Base-by-base conservation (phyloP, 2,113 vertebrate species). In the Zapornia atra region DNA sequence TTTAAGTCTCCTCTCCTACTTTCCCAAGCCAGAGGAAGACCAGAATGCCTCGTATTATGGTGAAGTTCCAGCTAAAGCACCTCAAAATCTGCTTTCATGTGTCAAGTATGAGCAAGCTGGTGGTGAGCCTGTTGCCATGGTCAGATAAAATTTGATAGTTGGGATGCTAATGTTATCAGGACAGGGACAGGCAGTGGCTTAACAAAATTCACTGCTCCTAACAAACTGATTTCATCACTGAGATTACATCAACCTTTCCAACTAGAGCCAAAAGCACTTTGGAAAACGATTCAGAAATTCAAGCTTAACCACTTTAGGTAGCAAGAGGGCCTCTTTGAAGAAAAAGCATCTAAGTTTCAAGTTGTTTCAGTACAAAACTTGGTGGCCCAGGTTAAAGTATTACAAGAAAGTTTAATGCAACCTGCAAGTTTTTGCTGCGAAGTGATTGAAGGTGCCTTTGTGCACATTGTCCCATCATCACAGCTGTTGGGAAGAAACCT, bases 51-150 rank as follows among this genome's bases (percentile, higher is more conserved):
- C 40, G 56, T 42, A 53, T 15, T 31, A 16, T 2, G 11, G 11
- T 16, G 31, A 82, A 13, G 20, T 50, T 71, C 46, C 59, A 64
- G 28, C 1, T 46, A 66, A 16, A 66, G 16, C 40, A 66, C 22
- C n/a, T 90, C 46, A 63, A 77, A 84, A 59, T 61, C 73, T 87
- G n/a, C 65, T 75, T 42, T 36, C 14, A 8, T 29, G 21, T 4
- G 15, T 17, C 1, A 0, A 60, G 44, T 9, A 26, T 12, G 14
- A 85, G 33, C 36, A 59, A 46, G 25, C 40, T 4, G 0, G 60
- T 9, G 36, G 31, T 19, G 48, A 91, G 50, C 8, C 26, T 57
- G 34, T 24, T 61, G 33, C 24, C 48, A 76, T 25, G 70, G 57
- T 25, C 29, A 2, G 31, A 25, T 38, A 34, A 66, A 57, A 68